Conservation (phyloP, 2,797 vertebrate species). For the Streptopelia turtur region DNA sequence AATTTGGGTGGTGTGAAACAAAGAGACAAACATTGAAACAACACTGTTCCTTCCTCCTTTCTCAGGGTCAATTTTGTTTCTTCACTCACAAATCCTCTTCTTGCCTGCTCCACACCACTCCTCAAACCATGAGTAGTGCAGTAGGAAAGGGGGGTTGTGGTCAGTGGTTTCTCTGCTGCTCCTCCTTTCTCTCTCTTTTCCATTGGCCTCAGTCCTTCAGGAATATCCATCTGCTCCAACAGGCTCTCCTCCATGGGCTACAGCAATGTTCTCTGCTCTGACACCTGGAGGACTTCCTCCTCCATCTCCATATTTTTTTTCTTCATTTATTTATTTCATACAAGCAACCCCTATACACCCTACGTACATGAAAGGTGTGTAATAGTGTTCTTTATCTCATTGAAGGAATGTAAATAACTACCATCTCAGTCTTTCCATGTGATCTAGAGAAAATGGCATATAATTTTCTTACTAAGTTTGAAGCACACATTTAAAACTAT, state of each 20-base stretch:
- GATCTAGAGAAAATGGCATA: not conserved
- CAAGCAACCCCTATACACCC: not conserved
- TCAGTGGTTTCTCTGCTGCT: not conserved
- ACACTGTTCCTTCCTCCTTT: accelerated
- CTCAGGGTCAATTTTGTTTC: not conserved
- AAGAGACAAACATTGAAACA: not conserved
- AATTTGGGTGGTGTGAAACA: not conserved
- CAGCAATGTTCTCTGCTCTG: not conserved
- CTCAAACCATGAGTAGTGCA: accelerated
- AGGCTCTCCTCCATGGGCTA: not conserved
- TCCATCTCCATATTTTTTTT: not conserved
- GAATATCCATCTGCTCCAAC: not conserved
- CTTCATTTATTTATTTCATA: not conserved
- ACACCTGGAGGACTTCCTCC: not conserved
- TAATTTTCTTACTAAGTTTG: not conserved
- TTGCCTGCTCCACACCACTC: too few species aligned
- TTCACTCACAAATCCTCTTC: not conserved
- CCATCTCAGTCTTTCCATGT: not conserved
- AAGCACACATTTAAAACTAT: not conserved
- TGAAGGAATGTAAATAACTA: not conserved
- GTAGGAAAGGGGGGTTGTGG: not conserved
- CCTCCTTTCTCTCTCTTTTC: not conserved
- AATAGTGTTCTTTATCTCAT: not conserved
- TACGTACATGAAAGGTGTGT: not conserved
- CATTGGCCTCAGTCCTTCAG: accelerated